A percentile compares a stretch with the other conserved stretches of the same genome.
Evolutionary conservation across 2,113 vertebrate species (phyloP).

Genomic region (Nesogale talazaci): DNA sequence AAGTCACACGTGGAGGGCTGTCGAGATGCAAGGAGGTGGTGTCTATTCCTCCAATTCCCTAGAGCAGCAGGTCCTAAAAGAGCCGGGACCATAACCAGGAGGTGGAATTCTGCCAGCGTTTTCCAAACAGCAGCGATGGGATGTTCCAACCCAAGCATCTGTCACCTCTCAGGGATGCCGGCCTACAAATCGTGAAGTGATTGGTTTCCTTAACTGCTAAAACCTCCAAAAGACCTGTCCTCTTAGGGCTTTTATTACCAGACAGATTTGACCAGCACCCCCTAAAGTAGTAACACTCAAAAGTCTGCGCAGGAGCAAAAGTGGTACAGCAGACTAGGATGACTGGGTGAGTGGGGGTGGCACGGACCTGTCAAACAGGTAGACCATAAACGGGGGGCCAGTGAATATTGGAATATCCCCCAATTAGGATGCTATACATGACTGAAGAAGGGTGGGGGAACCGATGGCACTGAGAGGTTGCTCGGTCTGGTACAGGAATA

Average conservation of each 20-base stretch:
- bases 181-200: background rate
- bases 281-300: background rate
- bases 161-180: background rate
- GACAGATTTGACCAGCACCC: background rate
- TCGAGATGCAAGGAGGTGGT: background rate
- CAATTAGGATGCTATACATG: background rate
- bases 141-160: background rate
- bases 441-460: background rate
- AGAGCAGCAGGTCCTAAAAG: background rate
- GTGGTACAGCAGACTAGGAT: background rate
- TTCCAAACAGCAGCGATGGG: accelerated
- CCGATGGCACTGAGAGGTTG: background rate
- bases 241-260: background rate
- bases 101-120: background rate
- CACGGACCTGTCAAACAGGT: background rate
- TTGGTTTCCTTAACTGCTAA: background rate
- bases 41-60: background rate
- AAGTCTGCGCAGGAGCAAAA: background rate
- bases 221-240: background rate
- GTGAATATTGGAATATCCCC: background rate
- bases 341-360: background rate
- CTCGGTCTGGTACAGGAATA: background rate
- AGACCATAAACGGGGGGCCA: background rate
- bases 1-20: background rate
- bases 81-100: background rate